Conservation (phyloP, 2,797 vertebrate genomes). For the Microctenopoma lineatum region DNA sequence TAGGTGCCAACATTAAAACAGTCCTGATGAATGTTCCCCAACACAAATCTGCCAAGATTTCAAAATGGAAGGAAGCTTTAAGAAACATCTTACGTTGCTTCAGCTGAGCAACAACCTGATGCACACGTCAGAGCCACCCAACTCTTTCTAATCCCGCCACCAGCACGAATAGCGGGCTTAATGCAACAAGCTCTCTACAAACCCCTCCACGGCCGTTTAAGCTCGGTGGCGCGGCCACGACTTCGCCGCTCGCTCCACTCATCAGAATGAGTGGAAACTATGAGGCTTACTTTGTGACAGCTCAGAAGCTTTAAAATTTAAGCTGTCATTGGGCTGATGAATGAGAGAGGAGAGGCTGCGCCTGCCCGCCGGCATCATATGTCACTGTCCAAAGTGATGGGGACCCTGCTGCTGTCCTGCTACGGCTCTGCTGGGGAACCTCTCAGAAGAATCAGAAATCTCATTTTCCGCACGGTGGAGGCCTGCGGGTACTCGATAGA, state of each 20-base stretch:
- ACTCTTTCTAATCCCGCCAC: constrained; percentile 8
- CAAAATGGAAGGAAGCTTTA: too few relatives aligned
- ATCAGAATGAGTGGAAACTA: constrained; percentile 77
- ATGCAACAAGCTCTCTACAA: constrained; percentile 11
- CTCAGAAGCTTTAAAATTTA: constrained; percentile 80
- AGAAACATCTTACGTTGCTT: not conserved
- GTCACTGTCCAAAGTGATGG: constrained; percentile 82
- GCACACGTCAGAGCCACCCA: not conserved
- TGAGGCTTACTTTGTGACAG: constrained; percentile 81
- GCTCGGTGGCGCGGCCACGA: constrained; percentile 33
- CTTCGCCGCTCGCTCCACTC: constrained; percentile 66
- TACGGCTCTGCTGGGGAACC: constrained; percentile 23
- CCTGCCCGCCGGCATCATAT: constrained; percentile 70
- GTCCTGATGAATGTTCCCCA: not conserved
- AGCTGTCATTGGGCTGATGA: constrained; percentile 82
- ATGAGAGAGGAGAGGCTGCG: constrained; percentile 72
- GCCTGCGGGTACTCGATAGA: constrained; percentile 13
- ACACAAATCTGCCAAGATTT: not conserved
- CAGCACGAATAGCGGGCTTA: not conserved
- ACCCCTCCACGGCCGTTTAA: constrained; percentile 43
- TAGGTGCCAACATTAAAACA: too few relatives aligned
- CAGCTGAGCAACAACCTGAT: not conserved
- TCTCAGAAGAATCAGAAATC: constrained; percentile 30
- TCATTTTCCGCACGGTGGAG: constrained; percentile 12
- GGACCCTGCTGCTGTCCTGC: constrained; percentile 46